These are phyloP conservation scores for Cariama cristata DNA, from an alignment of 2,113 vertebrate species.

Conservation along the genomic window DNA sequence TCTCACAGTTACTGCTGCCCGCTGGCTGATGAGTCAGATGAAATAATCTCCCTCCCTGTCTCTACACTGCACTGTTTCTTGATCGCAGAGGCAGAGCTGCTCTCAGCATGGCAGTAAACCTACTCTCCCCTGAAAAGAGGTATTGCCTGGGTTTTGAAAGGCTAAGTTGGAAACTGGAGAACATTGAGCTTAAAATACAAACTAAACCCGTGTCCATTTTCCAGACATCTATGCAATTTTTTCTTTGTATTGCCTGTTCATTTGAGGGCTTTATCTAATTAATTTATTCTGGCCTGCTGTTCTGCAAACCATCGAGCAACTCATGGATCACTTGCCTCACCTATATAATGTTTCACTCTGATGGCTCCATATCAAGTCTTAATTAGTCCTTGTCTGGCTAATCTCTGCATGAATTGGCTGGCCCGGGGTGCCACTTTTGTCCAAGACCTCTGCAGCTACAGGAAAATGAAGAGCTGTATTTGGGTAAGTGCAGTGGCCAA, in stretches of 20 bases:
- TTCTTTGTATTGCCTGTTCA: not conserved
- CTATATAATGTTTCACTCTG: not conserved
- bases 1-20: not conserved
- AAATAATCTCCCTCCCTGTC: not conserved
- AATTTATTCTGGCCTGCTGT: not conserved
- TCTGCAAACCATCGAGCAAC: not conserved
- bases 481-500: not conserved
- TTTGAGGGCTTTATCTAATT: not conserved
- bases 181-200: not conserved
- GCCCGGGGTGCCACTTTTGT: not conserved
- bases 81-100: not conserved
- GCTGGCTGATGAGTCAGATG: not conserved
- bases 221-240: not conserved
- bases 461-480: not conserved
- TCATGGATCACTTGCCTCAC: not conserved
- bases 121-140: not conserved
- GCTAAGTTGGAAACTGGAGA: not conserved
- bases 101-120: not conserved
- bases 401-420: not conserved
- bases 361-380: not conserved
- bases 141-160: not conserved
- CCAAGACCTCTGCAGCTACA: not conserved
- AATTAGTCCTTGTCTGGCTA: not conserved
- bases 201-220: accelerated
- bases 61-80: not conserved